A percentile compares a stretch with the other conserved stretches of the same genome.
Evolutionary conservation across 1,140 invertebrate genomes (phyloP).

Genomic region (Drosophila asahinai): DNA sequence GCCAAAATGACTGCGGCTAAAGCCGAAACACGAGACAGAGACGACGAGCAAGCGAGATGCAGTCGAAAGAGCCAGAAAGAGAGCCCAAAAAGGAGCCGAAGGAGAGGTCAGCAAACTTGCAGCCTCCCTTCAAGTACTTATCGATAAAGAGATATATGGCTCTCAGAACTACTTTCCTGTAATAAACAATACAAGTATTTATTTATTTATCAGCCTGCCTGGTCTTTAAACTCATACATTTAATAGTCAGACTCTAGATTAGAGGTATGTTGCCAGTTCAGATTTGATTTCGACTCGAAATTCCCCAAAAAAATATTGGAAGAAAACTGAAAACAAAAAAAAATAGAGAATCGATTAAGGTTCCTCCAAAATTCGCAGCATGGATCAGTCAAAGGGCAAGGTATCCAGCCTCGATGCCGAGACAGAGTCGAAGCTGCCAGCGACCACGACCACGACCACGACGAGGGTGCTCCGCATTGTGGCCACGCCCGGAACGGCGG

Average conservation of each 20-base stretch:
- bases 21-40: constrained; percentile 32
- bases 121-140: constrained; percentile 2
- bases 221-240: background rate
- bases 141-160: background rate
- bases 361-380: background rate
- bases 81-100: background rate
- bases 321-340: background rate
- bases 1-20: constrained; percentile 72
- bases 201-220: background rate
- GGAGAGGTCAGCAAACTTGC: constrained; percentile 66
- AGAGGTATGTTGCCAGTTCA: no score
- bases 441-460: background rate
- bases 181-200: no score
- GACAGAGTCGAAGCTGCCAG: background rate
- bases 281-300: constrained; percentile 5
- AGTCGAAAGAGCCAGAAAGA: background rate
- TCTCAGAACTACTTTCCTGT: no score
- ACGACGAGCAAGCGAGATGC: background rate
- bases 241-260: no score
- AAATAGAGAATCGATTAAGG: no score
- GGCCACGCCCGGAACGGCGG: background rate
- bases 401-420: constrained; percentile 6
- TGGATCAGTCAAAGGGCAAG: constrained; percentile 20
- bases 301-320: background rate
- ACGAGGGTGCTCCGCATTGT: constrained; percentile 1